Conservation (phyloP, 2,797 vertebrate species). For the Salarias fasciatus region DNA sequence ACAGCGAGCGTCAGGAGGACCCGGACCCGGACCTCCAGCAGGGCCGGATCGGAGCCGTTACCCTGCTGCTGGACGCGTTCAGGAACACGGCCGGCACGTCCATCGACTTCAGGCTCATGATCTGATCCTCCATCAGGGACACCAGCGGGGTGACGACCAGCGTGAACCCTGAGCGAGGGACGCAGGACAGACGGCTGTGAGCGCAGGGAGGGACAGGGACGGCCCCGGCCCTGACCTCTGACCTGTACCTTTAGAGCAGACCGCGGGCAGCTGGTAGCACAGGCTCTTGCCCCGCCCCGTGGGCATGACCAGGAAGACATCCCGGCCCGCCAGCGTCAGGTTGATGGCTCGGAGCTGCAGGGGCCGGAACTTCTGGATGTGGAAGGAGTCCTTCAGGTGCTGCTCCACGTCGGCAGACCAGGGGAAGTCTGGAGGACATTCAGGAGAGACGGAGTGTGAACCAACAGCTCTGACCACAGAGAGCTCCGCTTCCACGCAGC, state of each 20-base stretch:
- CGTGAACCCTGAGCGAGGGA: constrained; percentile 84
- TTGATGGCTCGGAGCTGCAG: constrained; percentile 93
- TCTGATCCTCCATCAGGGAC: constrained; percentile 97
- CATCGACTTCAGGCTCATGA: constrained; percentile 91
- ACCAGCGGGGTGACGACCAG: constrained; percentile 93
- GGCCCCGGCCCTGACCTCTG: no score
- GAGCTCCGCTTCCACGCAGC: no score
- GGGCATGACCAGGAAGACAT: constrained; percentile 96
- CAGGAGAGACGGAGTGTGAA: no score
- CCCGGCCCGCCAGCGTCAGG: constrained; percentile 88
- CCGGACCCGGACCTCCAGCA: no score
- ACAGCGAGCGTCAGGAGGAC: background rate
- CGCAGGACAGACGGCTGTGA: no score
- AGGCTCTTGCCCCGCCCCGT: constrained; percentile 96
- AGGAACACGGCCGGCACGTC: constrained; percentile 86
- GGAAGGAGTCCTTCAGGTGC: constrained; percentile 84
- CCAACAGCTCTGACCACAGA: no score
- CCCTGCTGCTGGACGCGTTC: constrained; percentile 93
- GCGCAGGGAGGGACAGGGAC: no score
- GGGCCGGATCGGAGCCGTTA: constrained; percentile 48
- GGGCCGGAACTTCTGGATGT: constrained; percentile 86
- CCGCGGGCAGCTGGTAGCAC: constrained; percentile 94
- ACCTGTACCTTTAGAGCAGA: constrained; percentile 87
- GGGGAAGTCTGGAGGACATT: constrained; percentile 84
- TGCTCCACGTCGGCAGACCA: constrained; percentile 88